phyloP scores from a whole-genome alignment of 2,888 invertebrate species.

The Nezara viridula region DNA sequence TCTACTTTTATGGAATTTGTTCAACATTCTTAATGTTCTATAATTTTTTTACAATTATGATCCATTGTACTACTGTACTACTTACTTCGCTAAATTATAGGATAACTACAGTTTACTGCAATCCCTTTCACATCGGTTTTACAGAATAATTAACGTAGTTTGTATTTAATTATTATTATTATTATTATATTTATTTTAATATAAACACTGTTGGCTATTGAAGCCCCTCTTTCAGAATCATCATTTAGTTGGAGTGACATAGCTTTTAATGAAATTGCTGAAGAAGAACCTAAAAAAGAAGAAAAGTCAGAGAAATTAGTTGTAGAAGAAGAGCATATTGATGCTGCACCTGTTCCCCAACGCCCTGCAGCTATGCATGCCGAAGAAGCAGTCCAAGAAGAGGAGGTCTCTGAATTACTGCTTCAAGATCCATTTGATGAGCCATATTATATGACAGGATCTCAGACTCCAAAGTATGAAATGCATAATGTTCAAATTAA shows the following conservation, averaged over 20 bases:
- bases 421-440: constrained; percentile 43
- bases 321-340: not conserved
- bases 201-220: not conserved
- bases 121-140: too few relatives aligned
- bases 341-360: not conserved
- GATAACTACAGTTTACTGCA: too few relatives aligned
- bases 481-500: not conserved
- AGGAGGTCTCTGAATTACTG: not conserved
- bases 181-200: not conserved
- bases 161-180: too few relatives aligned
- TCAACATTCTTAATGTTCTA: too few relatives aligned
- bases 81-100: too few relatives aligned
- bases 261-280: not conserved
- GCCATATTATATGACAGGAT: constrained; percentile 43
- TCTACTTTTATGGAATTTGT: too few relatives aligned
- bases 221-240: constrained; percentile 6
- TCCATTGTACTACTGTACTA: too few relatives aligned
- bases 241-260: constrained; percentile 39
- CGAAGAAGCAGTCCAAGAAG: not conserved
- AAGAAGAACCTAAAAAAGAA: not conserved
- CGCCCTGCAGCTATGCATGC: not conserved
- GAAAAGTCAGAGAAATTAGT: not conserved
- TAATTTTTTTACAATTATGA: too few relatives aligned
- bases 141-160: too few relatives aligned
- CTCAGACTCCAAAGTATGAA: constrained; percentile 45